Evolutionary conservation across 2,888 invertebrate genomes (phyloP).

Genomic region (Patella caerulea): DNA sequence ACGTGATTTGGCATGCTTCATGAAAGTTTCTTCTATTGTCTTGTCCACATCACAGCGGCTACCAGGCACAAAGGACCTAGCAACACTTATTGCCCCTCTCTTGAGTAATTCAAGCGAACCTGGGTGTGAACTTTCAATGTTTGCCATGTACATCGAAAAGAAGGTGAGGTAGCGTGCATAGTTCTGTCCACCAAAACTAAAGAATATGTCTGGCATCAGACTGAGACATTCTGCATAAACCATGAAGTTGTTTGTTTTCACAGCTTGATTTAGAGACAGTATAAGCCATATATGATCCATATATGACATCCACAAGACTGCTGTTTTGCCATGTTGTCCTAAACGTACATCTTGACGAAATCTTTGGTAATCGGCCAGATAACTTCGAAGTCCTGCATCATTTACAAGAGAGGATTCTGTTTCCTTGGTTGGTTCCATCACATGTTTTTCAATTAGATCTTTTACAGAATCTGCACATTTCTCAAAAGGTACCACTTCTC

Average conservation of each 20-base stretch:
- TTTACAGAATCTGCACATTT: too few relatives aligned
- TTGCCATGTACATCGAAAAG: slow-evolving; percentile 35
- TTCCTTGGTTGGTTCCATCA: background rate
- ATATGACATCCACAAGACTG: slow-evolving; percentile 35
- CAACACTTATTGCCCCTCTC: slow-evolving; percentile 41
- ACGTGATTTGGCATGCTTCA: slow-evolving; percentile 11
- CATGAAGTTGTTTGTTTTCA: slow-evolving; percentile 32
- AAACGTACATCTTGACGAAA: slow-evolving; percentile 20
- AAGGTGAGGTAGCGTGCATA: slow-evolving; percentile 39
- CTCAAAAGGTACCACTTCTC: background rate
- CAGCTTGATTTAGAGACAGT: slow-evolving; percentile 29
- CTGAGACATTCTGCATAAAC: slow-evolving; percentile 27
- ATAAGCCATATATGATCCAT: slow-evolving; percentile 37
- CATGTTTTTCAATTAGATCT: too few relatives aligned
- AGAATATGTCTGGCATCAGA: slow-evolving; percentile 37
- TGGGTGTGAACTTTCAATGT: slow-evolving; percentile 39
- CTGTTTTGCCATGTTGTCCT: slow-evolving; percentile 29
- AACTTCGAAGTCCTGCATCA: background rate
- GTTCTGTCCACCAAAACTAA: slow-evolving; percentile 41
- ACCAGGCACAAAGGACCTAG: slow-evolving; percentile 43
- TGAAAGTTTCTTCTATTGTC: slow-evolving; percentile 36
- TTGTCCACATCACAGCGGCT: slow-evolving; percentile 39
- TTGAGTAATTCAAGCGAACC: slow-evolving; percentile 31
- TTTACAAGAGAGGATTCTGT: slow-evolving; percentile 18
- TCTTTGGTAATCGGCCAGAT: slow-evolving; percentile 11